Percentiles rank a stretch among this genome's conserved stretches.
Conservation (phyloP, 2,888 invertebrate genomes). For the Limenitis camilla region DNA sequence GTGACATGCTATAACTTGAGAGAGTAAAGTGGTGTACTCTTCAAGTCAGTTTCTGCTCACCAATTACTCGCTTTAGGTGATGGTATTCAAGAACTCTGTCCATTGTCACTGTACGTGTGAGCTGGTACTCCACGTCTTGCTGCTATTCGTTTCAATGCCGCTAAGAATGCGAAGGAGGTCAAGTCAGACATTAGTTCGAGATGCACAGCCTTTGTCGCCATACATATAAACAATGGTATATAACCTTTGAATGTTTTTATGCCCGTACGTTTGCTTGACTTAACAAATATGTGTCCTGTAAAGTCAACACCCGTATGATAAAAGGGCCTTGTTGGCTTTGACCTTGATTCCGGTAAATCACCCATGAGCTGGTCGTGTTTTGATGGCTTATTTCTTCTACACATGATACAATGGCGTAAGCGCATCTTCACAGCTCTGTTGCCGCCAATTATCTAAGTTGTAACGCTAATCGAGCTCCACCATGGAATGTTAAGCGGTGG, state of each 20-base stretch:
- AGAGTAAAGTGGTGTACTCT: too few species aligned
- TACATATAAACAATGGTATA: constrained; percentile 21
- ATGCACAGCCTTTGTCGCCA: constrained; percentile 23
- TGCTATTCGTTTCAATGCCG: constrained; percentile 23
- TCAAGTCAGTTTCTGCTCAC: too few species aligned
- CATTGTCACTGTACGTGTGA: constrained; percentile 21
- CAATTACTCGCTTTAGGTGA: too few species aligned
- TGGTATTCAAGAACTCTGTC: too few species aligned
- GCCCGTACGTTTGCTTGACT: constrained; percentile 19
- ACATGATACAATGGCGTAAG: too few species aligned
- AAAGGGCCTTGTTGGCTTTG: constrained; percentile 15
- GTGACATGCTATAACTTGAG: too few species aligned
- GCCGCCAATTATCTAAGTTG: too few species aligned
- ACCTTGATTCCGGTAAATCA: constrained; percentile 3
- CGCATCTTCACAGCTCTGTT: too few species aligned
- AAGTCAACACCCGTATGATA: constrained; percentile 23
- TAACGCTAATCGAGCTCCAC: too few species aligned
- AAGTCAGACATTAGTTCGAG: constrained; percentile 23
- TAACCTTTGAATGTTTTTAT: constrained; percentile 21
- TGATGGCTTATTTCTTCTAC: too few species aligned
- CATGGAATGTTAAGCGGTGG: too few species aligned
- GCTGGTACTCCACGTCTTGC: constrained; percentile 21
- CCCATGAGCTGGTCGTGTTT: too few species aligned
- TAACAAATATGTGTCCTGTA: constrained; percentile 16
- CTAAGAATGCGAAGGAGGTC: constrained; percentile 20